Evolutionary conservation across 2,113 vertebrate species (phyloP), one percentile per base, ranked within the genome.

Genomic region (Pseudorectes ferrugineus): DNA sequence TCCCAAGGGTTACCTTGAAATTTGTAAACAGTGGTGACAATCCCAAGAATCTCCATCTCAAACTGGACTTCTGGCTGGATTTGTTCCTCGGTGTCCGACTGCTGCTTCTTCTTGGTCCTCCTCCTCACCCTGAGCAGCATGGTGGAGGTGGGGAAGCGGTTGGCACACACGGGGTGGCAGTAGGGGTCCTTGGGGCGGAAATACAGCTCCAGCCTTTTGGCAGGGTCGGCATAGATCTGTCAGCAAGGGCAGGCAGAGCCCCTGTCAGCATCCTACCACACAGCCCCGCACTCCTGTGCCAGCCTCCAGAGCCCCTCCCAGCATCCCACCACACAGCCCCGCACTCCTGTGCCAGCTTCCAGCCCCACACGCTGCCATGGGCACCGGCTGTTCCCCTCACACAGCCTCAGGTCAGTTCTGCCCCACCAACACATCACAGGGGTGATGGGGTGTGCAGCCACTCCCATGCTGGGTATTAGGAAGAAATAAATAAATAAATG

Each of bases 171-270:
- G 0, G 98, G 98, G 80, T 99, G 99, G 94, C 99, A 99, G 92
- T 99, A 99, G 5, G 99, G 99, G 77, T 99, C 99, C 93, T 98
- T 97, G 52, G 99, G 99, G 51, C 99, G 98, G 96, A 98, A 99
- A 79, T 99, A 98, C 49, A 99, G 97, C 97, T 99, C 99, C 9
- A 99, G 97, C 38, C 99, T 98, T 46, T 98, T 98, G 92, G 97
- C 97, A 10, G 99, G 98, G 78, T 99, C 98, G 0, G 97, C 91
- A 1, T 99, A 99, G n/a, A 98, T 98, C 99, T 99, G 73, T 52
- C 4, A 7, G 40, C 31, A 29, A 63, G 19, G 36, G 51, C 11
- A 31, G 24, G 19, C 46, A 57, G 16, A 2, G 43, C 4, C n/a
- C 16, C 35, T 0, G 6, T 85, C 5, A 78, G 45, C 67, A 25